Evolutionary conservation across 2,113 vertebrate genomes (phyloP).

Genomic region (Heterotilapia buettikoferi): DNA sequence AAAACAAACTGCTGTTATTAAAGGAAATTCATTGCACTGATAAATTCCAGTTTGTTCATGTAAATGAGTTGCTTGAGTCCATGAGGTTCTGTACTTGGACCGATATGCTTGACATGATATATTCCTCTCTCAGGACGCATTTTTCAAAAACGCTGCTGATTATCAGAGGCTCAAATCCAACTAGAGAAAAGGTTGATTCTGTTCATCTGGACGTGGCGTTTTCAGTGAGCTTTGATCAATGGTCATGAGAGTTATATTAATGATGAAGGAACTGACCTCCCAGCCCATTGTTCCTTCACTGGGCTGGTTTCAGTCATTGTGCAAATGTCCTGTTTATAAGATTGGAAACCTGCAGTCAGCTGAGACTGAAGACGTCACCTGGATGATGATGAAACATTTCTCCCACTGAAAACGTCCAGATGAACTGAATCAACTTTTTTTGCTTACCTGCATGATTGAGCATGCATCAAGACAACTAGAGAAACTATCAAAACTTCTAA

Average conservation of each 20-base stretch:
- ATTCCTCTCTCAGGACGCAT: background rate
- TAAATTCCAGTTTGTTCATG: background rate
- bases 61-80: background rate
- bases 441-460: background rate
- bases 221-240: background rate
- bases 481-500: background rate
- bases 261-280: background rate
- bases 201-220: accelerated
- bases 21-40: background rate
- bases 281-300: background rate
- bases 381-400: accelerated
- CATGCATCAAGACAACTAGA: background rate
- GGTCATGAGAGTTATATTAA: background rate
- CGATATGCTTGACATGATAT: background rate
- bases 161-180: background rate
- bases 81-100: background rate
- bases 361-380: accelerated
- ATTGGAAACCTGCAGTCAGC: background rate
- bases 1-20: background rate
- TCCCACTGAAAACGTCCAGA: background rate
- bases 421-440: background rate
- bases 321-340: accelerated
- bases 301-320: background rate
- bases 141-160: background rate
- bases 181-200: background rate